A percentile compares a stretch with the other conserved stretches of the same genome.
Conservation (phyloP, 1,140 invertebrate species). For the Maconellicoccus hirsutus region DNA sequence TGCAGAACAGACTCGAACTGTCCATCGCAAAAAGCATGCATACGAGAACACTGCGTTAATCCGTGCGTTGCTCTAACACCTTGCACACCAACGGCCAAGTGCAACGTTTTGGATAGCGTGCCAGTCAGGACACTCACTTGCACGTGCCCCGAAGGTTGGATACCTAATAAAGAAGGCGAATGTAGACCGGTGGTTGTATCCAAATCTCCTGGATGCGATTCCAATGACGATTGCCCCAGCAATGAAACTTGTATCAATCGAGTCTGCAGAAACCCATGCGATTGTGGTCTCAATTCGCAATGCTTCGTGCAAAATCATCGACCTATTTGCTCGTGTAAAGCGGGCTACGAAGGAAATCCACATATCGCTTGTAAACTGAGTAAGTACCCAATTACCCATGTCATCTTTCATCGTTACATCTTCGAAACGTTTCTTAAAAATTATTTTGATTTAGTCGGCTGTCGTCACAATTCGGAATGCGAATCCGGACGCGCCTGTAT, state of each 20-base stretch:
- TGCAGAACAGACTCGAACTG: slow-evolving; percentile 68
- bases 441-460: slow-evolving; percentile 46
- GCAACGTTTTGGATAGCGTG: slow-evolving; percentile 64
- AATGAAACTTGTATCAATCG: slow-evolving; percentile 72
- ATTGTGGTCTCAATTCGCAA: slow-evolving; percentile 70
- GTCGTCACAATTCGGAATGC: slow-evolving; percentile 65
- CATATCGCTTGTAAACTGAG: slow-evolving; percentile 57
- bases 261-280: slow-evolving; percentile 73
- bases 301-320: slow-evolving; percentile 72
- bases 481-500: slow-evolving; percentile 64
- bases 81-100: slow-evolving; percentile 54
- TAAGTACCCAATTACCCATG: slow-evolving; percentile 27
- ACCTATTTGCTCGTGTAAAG: slow-evolving; percentile 69
- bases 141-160: slow-evolving; percentile 68
- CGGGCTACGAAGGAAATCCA: slow-evolving; percentile 74
- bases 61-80: slow-evolving; percentile 61
- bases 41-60: slow-evolving; percentile 62
- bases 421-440: not conserved
- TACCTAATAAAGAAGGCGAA: slow-evolving; percentile 59
- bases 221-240: slow-evolving; percentile 62
- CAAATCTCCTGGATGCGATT: slow-evolving; percentile 55
- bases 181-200: slow-evolving; percentile 56
- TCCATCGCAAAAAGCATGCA: slow-evolving; percentile 64
- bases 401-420: not conserved
- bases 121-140: slow-evolving; percentile 74